These are phyloP conservation scores for Drosophila subpulchrella DNA, from an alignment of 1,140 invertebrate species.

Conservation along the genomic window DNA sequence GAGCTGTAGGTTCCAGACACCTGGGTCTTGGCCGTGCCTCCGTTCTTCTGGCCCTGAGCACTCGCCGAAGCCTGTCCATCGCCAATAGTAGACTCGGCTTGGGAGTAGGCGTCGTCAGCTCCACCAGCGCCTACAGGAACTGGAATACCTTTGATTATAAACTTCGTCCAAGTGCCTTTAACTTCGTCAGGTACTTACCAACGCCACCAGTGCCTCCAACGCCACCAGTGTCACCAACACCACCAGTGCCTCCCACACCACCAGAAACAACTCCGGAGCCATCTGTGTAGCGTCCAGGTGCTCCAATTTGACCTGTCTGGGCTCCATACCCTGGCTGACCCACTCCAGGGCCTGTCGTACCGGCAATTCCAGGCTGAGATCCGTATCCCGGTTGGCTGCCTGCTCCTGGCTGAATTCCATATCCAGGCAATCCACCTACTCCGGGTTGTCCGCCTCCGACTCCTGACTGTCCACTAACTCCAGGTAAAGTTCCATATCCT, in stretches of 20 bases:
- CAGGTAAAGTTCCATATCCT: not conserved
- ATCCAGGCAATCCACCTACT: not conserved
- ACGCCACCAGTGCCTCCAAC: constrained; percentile 13
- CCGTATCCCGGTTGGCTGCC: constrained; percentile 18
- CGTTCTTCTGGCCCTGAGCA: constrained; percentile 89
- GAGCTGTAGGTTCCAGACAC: constrained; percentile 91
- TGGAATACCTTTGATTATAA: constrained; percentile 11
- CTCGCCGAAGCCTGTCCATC: constrained; percentile 90
- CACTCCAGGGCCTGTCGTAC: not conserved
- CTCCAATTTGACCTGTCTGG: constrained; percentile 18
- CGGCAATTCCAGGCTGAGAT: constrained; percentile 5
- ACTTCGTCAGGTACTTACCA: constrained; percentile 25
- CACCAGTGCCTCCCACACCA: constrained; percentile 14
- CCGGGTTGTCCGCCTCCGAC: constrained; percentile 1
- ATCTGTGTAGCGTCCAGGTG: constrained; percentile 48
- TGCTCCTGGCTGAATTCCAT: constrained; percentile 6
- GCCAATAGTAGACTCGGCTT: constrained; percentile 89
- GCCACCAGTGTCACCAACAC: constrained; percentile 12
- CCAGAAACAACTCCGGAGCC: constrained; percentile 14
- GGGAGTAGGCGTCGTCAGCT: constrained; percentile 88
- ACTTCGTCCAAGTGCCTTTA: not conserved
- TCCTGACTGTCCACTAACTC: not conserved
- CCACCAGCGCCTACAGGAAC: constrained; percentile 81
- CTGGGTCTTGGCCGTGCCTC: constrained; percentile 91
- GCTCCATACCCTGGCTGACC: constrained; percentile 14